These are phyloP conservation scores for Boloria selene DNA, from an alignment of 2,888 invertebrate species.

Conservation along the genomic window DNA sequence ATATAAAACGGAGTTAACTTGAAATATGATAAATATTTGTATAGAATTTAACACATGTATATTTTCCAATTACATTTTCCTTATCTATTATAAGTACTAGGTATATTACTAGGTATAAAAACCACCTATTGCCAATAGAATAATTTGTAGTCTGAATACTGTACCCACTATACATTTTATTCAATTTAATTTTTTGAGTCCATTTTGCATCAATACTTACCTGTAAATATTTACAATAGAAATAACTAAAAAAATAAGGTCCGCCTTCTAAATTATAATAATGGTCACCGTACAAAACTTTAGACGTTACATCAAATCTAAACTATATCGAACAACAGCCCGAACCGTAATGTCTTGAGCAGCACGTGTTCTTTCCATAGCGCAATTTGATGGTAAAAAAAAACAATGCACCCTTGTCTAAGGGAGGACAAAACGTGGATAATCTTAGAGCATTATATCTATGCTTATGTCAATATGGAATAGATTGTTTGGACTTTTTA, in stretches of 20 bases:
- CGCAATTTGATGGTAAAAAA: constrained; percentile 60
- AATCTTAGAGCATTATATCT: constrained; percentile 26
- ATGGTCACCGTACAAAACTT: constrained; percentile 50
- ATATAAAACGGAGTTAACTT: no score
- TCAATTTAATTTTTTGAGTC: no score
- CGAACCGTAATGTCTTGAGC: constrained; percentile 65
- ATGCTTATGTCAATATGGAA: constrained; percentile 18
- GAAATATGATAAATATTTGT: no score
- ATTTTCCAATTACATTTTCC: no score
- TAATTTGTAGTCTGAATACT: no score
- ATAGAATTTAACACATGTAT: no score
- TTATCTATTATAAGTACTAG: no score
- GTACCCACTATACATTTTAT: no score
- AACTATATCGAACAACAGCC: constrained; percentile 50
- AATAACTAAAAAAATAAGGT: background rate
- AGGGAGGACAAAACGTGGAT: constrained; percentile 29
- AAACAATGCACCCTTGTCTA: constrained; percentile 53
- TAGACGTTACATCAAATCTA: constrained; percentile 56
- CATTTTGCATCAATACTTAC: no score
- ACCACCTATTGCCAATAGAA: no score
- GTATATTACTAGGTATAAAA: no score
- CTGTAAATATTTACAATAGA: background rate
- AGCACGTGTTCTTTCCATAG: constrained; percentile 73
- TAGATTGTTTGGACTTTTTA: constrained; percentile 10
- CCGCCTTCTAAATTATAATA: constrained; percentile 7